Evolutionary conservation across 2,113 vertebrate genomes (phyloP).

Genomic region (Podiceps cristatus): DNA sequence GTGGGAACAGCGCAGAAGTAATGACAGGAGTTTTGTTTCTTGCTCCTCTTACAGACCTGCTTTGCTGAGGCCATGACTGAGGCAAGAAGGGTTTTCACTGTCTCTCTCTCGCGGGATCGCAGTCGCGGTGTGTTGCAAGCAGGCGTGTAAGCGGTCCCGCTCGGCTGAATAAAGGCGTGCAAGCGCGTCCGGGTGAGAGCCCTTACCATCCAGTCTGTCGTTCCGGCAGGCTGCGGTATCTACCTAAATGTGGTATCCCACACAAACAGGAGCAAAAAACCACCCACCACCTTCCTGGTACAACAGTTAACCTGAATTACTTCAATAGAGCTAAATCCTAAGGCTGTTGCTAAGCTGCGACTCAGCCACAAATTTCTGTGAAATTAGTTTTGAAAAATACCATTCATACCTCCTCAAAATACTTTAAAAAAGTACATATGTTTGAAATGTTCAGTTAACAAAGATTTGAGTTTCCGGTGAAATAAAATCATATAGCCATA

Average conservation of each 20-base stretch:
- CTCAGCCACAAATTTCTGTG: background rate
- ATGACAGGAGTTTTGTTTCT: background rate
- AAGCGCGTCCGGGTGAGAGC: too few species aligned
- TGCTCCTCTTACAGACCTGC: background rate
- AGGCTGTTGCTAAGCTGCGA: background rate
- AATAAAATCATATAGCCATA: background rate
- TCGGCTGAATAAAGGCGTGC: background rate
- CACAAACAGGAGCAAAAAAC: background rate
- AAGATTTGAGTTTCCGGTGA: background rate
- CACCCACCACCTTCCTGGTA: background rate
- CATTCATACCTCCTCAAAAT: background rate
- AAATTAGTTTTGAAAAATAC: background rate
- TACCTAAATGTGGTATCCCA: too few species aligned
- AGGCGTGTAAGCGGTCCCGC: background rate
- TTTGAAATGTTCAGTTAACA: background rate
- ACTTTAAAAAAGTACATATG: background rate
- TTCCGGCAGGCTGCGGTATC: background rate
- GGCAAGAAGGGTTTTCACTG: background rate
- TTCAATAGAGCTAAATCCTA: background rate
- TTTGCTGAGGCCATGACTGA: background rate
- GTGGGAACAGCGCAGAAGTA: rapidly evolving
- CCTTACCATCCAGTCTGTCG: too few species aligned
- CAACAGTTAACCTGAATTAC: background rate
- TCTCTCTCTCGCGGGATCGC: background rate
- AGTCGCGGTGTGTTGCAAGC: background rate